phyloP scores from a whole-genome alignment of 2,113 vertebrate genomes.

The Gobiocypris rarus region DNA sequence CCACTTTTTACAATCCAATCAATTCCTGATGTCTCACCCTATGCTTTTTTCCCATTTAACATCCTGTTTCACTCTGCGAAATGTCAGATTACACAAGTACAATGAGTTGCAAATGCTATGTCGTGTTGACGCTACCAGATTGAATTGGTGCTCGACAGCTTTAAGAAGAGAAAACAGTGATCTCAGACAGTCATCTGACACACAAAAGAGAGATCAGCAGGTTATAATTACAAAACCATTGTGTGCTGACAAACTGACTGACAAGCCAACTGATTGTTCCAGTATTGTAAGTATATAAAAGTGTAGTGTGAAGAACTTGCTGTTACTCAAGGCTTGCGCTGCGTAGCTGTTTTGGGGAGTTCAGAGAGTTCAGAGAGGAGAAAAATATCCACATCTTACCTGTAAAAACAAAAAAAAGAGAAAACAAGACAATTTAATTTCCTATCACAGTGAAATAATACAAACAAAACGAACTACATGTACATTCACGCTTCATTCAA shows the following conservation, averaged over 20 bases:
- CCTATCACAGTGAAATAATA: neutral
- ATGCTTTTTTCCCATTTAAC: neutral
- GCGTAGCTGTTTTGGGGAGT: neutral
- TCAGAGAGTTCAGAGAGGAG: neutral
- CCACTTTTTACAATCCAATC: neutral
- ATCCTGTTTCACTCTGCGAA: neutral
- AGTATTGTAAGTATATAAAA: constrained; percentile 9
- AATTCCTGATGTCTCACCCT: neutral
- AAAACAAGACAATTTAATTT: constrained; percentile 48
- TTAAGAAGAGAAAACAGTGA: constrained; percentile 3
- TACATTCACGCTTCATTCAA: neutral
- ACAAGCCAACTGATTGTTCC: constrained; percentile 36
- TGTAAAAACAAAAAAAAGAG: constrained; percentile 60
- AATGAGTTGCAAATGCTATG: constrained; percentile 16
- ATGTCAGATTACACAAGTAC: neutral
- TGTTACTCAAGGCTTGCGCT: constrained; percentile 18
- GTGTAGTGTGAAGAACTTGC: neutral
- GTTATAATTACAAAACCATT: constrained; percentile 37
- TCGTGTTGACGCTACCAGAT: constrained; percentile 11
- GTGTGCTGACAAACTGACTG: constrained; percentile 28
- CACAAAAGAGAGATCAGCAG: constrained; percentile 29
- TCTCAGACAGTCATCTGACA: constrained; percentile 40
- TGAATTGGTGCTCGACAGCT: neutral
- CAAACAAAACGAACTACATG: neutral
- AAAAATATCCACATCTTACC: constrained; percentile 64